Base-by-base conservation (phyloP, 1,140 invertebrate genomes). In the Aethina tumida region DNA sequence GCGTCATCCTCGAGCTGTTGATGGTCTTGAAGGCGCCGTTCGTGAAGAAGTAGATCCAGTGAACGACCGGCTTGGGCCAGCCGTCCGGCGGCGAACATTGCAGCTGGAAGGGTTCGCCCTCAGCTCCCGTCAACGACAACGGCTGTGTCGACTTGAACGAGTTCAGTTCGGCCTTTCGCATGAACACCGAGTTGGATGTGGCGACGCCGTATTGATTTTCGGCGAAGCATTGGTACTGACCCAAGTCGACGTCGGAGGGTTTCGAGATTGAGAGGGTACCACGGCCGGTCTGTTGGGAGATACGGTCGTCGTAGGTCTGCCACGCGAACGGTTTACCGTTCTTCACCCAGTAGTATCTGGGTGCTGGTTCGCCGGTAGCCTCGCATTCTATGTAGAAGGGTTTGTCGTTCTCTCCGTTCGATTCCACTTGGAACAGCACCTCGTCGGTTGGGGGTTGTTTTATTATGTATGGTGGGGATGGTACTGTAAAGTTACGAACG, bases 181-280 rank as follows among this genome's bases (percentile, higher is more conserved):
- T 84, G 55, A 91, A 92, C 6, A 97, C 90, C 0, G 88, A 89
- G 62, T 96, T 95, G 0, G 90, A 93, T 0, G 90, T 90, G 8
- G 92, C 90, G 3, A 75, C 85, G 27, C 96, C 96, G 73, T 90
- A 91, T 52, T 89, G 82, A 59, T 99, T 99, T 50, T 79, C 74
- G 0, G 95, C 95, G 62, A 94, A 92, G 66, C 96, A 99, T 59
- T 98, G 94, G 64, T 98, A 99, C 49, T 96, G 84, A 18, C 93
- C 91, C 17, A 94, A 69, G 65, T 97, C 94, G 56, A 94, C 92
- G 51, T 94, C 83, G 35, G 80, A 70, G 0, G 93, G 92, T 44
- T 74, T 74, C 21, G 85, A 82, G 35, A 97, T 85, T 4, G 95
- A 84, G 7, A 98, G 66, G 0, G 92, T 95, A 36, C 93, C 93